Base-by-base conservation (phyloP, 1,140 invertebrate species). In the Drosophila saltans region DNA sequence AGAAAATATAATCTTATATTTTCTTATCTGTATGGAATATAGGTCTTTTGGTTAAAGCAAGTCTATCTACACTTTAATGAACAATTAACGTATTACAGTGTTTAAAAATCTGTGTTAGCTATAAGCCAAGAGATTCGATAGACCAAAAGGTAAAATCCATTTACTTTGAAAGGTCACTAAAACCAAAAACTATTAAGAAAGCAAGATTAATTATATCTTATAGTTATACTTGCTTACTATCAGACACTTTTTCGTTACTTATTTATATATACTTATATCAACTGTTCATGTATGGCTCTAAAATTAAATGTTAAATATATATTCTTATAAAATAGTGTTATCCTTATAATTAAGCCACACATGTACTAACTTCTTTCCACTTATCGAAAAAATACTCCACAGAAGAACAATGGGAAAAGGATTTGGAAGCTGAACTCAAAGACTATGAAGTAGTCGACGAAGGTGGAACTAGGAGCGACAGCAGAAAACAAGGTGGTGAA, bases 361-460 rank as follows among this genome's bases (percentile, higher is more conserved):
- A 86, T 21, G 58, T 83, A 69, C 57, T 86, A 88, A 86, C 80
- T 76, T 64, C 61, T 68, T 33, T 62, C 9, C 10, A 10, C 59
- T 61, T 41, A 69, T 56, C 55, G 30, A 77, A 36, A 2, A 43
- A 62, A 66, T 81, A 69, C 78, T 85, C 69, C 75, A 62, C 93
- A 95, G 96, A 97, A 94, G 96, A 97, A 93, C 96, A 98, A 94
- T 98, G 97, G 97, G 97, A 98, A 94, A 96, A 96, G 88, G 97
- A 98, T 93, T 93, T 98, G 89, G 97, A 98, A 92, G 96, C 96
- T 58, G 97, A 98, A 93, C 94, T 98, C 73, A 97, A 97, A 93
- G 97, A 98, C 91, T 98, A 97, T 92, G 97, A 98, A 92, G 96
- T 98, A 66, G 96, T 98, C 7, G 95, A 95, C 69, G 93, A 94